phyloP scores from a whole-genome alignment of 2,113 vertebrate species.

The Calidris pygmaea region DNA sequence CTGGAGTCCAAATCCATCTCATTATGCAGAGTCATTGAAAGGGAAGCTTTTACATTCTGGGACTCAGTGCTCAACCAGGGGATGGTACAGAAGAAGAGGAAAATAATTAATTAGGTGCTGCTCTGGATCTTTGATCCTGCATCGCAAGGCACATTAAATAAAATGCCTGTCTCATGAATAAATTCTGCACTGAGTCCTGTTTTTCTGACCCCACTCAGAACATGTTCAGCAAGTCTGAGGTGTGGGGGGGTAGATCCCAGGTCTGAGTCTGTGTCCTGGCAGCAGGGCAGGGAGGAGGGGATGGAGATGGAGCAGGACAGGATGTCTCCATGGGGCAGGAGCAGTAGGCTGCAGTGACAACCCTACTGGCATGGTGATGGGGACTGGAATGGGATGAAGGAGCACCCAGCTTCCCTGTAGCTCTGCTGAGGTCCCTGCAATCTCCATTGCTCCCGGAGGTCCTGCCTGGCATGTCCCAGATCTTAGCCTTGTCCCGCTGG shows the following conservation, averaged over 20 bases:
- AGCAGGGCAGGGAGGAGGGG: not conserved
- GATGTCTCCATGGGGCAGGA: rapidly evolving
- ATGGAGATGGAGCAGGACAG: not conserved
- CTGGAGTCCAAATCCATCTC: conserved; percentile 54
- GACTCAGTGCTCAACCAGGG: not conserved
- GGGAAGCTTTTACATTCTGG: conserved; percentile 25
- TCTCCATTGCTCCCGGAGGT: not conserved
- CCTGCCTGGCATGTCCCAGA: not conserved
- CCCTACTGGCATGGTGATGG: not conserved
- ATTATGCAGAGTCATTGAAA: conserved; percentile 39
- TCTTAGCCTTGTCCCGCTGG: not conserved
- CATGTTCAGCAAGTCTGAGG: not conserved
- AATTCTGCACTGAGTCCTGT: not conserved
- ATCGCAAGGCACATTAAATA: conserved; percentile 18
- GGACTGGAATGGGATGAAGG: not conserved
- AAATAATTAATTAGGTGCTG: conserved; percentile 66
- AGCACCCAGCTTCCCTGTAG: rapidly evolving
- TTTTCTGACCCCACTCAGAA: not conserved
- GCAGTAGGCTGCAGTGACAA: not conserved
- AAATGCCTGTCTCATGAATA: conserved; percentile 35
- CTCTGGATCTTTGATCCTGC: conserved; percentile 59
- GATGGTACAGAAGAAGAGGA: conserved; percentile 27
- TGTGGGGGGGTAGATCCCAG: not conserved
- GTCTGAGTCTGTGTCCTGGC: not conserved
- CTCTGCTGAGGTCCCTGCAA: not conserved